Conservation (phyloP, 2,797 vertebrate genomes). For the Parambassis ranga region DNA sequence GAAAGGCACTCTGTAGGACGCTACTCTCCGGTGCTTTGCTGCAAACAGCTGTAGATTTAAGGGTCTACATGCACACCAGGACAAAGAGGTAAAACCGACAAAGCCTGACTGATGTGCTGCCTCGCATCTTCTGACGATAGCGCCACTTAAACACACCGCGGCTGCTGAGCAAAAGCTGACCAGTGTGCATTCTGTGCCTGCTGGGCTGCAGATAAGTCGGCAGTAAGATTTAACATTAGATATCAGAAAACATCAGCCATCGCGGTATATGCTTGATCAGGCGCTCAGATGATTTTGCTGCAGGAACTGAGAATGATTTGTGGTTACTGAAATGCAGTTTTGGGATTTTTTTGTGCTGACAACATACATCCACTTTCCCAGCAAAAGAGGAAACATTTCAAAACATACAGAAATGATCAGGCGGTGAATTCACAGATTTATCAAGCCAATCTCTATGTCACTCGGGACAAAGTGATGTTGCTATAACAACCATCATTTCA, state of each 20-base stretch:
- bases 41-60: slow-evolving; percentile 39
- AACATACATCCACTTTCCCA: too few relatives aligned
- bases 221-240: neutral
- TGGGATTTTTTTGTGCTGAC: too few relatives aligned
- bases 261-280: too few relatives aligned
- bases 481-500: too few relatives aligned
- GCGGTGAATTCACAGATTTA: too few relatives aligned
- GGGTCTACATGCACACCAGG: neutral
- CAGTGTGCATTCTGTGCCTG: neutral
- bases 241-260: neutral
- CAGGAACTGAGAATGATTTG: too few relatives aligned
- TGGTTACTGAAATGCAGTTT: too few relatives aligned
- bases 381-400: too few relatives aligned
- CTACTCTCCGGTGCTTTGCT: slow-evolving; percentile 13
- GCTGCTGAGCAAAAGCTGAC: slow-evolving; percentile 16
- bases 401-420: too few relatives aligned
- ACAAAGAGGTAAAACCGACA: neutral
- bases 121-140: slow-evolving; percentile 22
- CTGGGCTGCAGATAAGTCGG: neutral
- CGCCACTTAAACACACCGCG: neutral
- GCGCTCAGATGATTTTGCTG: too few relatives aligned
- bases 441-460: too few relatives aligned
- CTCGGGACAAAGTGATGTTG: too few relatives aligned
- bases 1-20: slow-evolving; percentile 19
- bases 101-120: slow-evolving; percentile 8